phyloP scores from a whole-genome alignment of 2,797 vertebrate species.

The Astyanax mexicanus region DNA sequence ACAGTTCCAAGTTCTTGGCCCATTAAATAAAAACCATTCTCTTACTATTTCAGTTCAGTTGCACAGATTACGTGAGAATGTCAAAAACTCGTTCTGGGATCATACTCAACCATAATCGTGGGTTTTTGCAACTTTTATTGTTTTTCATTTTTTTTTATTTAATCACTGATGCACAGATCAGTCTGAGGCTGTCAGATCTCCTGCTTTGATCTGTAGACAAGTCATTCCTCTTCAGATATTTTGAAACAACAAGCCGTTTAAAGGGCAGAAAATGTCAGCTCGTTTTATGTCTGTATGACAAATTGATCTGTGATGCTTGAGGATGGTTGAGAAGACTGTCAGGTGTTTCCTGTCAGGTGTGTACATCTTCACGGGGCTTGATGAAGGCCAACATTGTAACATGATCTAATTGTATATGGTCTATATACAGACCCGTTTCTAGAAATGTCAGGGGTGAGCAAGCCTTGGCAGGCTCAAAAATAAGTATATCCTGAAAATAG shows the following conservation, averaged over 20 bases:
- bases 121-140: background rate
- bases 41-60: background rate
- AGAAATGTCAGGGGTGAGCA: background rate
- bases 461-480: background rate
- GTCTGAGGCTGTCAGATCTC: background rate
- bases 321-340: background rate
- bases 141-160: background rate
- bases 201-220: background rate
- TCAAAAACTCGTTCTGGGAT: background rate
- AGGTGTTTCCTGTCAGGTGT: background rate
- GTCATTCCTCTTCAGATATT: conserved; percentile 6
- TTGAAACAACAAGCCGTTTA: conserved; percentile 25
- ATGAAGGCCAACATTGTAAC: background rate
- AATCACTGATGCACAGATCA: background rate
- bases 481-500: background rate
- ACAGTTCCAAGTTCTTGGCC: too few relatives aligned
- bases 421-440: background rate
- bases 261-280: conserved; percentile 41
- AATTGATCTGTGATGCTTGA: conserved; percentile 13
- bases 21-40: background rate
- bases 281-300: conserved; percentile 8
- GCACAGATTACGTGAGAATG: background rate
- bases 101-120: background rate
- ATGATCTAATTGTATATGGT: background rate
- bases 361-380: background rate